Evolutionary conservation across 2,888 invertebrate genomes (phyloP).

Genomic region (Thymelicus lineola): DNA sequence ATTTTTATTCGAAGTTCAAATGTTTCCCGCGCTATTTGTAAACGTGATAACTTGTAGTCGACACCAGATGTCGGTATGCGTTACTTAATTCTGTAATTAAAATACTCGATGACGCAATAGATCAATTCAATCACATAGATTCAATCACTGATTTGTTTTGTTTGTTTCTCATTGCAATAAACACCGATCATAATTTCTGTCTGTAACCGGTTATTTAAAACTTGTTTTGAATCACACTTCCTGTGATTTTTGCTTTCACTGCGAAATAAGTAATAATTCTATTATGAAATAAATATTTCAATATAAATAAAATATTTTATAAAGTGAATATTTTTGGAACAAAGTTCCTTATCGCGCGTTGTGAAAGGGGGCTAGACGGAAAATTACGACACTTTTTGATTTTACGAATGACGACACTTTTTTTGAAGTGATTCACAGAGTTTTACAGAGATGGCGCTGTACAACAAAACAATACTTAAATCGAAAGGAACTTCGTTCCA

Average conservation of each 20-base stretch:
- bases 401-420: no score
- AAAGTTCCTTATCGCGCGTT: no score
- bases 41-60: constrained; percentile 28
- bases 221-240: constrained; percentile 15
- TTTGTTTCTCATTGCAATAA: constrained; percentile 28
- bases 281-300: background rate
- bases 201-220: constrained; percentile 24
- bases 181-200: constrained; percentile 25
- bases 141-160: constrained; percentile 14
- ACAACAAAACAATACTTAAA: no score
- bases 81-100: constrained; percentile 26
- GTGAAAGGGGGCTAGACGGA: no score
- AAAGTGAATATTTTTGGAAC: no score
- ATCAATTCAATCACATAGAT: constrained; percentile 14
- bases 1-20: background rate
- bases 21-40: constrained; percentile 16
- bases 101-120: constrained; percentile 30
- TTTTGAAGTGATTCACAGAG: no score
- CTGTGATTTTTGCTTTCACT: constrained; percentile 16
- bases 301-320: no score
- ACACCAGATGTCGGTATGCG: constrained; percentile 24
- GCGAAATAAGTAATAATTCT: background rate
- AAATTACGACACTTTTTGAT: no score
- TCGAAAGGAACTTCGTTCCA: no score
- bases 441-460: no score